Percentiles rank a stretch among this genome's conserved stretches.
phyloP scores from a whole-genome alignment of 1,140 invertebrate species.

The Babylonia areolata region DNA sequence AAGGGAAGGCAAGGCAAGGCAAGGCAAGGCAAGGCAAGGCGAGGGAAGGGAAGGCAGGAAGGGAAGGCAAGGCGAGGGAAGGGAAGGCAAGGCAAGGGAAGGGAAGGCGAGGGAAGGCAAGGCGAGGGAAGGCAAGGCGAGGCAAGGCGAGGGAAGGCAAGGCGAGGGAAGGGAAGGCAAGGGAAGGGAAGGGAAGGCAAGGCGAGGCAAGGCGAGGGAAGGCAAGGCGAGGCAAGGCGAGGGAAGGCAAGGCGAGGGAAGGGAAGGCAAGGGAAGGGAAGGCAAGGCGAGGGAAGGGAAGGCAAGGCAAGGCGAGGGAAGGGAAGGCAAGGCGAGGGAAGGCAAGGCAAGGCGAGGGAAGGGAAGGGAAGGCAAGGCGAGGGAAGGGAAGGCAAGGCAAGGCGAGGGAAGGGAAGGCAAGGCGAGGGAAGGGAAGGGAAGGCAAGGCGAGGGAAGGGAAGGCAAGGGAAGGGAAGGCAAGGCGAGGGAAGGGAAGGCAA shows the following conservation, averaged over 20 bases:
- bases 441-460: neutral
- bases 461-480: neutral
- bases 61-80: neutral
- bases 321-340: neutral
- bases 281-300: neutral
- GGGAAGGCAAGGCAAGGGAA: neutral
- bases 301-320: neutral
- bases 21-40: constrained; percentile 29
- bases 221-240: neutral
- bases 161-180: too few species aligned
- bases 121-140: too few species aligned
- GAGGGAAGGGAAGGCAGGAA: too few species aligned
- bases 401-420: neutral
- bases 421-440: neutral
- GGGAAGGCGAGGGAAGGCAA: too few species aligned
- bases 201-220: neutral
- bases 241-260: neutral
- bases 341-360: neutral
- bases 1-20: constrained; percentile 23
- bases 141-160: too few species aligned
- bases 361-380: neutral
- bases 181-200: neutral
- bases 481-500: neutral
- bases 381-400: neutral
- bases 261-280: neutral